Evolutionary conservation across 1,140 invertebrate species (phyloP).

Genomic region (Procambarus clarkii): DNA sequence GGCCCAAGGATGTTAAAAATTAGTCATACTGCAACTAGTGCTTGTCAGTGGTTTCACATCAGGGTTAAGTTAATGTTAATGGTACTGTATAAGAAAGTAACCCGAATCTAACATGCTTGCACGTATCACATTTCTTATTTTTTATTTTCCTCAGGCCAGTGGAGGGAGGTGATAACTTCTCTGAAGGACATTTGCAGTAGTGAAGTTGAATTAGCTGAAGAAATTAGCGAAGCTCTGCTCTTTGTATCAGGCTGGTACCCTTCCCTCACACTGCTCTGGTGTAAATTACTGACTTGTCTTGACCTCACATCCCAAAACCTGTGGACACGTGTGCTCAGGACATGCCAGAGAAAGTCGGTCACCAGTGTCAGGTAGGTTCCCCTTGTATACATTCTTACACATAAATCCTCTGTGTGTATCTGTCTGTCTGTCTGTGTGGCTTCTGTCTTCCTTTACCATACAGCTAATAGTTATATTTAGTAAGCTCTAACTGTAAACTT

Average conservation of each 20-base stretch:
- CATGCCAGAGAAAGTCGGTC: slow-evolving; percentile 74
- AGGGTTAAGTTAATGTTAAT: no score
- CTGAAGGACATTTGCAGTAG: slow-evolving; percentile 59
- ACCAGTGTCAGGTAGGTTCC: slow-evolving; percentile 70
- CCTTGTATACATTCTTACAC: no score
- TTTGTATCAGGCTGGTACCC: slow-evolving; percentile 78
- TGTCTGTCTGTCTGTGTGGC: no score
- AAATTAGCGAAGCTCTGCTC: slow-evolving; percentile 80
- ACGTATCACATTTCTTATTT: neutral
- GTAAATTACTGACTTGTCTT: slow-evolving; percentile 82
- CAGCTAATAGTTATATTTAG: no score
- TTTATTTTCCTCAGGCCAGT: slow-evolving; percentile 41
- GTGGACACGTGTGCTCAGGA: slow-evolving; percentile 80
- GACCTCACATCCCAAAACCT: slow-evolving; percentile 81
- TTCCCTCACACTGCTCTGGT: slow-evolving; percentile 83
- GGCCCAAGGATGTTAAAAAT: no score
- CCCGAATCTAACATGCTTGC: no score
- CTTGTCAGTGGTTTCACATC: no score
- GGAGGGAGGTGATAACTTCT: slow-evolving; percentile 54
- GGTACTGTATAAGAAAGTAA: no score
- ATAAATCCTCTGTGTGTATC: no score
- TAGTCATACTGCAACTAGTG: no score
- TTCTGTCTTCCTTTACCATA: no score
- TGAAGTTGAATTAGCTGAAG: slow-evolving; percentile 63
- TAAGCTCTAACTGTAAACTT: no score